Base-by-base conservation (phyloP, 2,888 invertebrate genomes). In the Homarus gammarus region DNA sequence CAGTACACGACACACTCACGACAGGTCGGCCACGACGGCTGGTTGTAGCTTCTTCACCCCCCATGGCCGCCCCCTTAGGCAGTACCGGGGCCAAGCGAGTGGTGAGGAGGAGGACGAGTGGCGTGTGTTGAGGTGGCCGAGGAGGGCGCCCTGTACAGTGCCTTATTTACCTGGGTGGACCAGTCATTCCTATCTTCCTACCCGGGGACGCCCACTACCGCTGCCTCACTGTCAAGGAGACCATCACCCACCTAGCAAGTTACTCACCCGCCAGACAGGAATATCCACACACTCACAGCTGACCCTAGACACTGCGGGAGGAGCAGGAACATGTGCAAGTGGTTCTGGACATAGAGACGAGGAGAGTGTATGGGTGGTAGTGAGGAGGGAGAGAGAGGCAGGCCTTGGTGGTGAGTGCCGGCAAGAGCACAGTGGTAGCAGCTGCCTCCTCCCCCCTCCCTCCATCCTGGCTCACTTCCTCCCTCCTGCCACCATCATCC, bases 101-200 rank as follows among this genome's bases (percentile, higher is more conserved):
- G n/a, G n/a, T n/a, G n/a, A n/a, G n/a, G 56, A 56, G 56, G 18
- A 56, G 56, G 56, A 22, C 18, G 22, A 56, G 56, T 56, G 56
- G 18, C 56, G 56, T 56, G 44, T 44, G 44, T 5, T 44, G 44
- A 44, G 44, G 18, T 56, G 22, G 18, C 22, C 3, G 3, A 56
- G 22, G 56, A 56, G 56, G 56, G 12, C n/a, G n/a, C n/a, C n/a
- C n/a, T 56, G 18, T 56, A 18, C 56, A 56, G 56, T 56, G 56
- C 56, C 56, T 56, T 56, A 56, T 12, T 56, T 56, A 56, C 56
- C 56, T 56, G 56, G 56, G 56, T 56, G 56, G n/a, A n/a, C n/a
- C n/a, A n/a, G n/a, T n/a, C n/a, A n/a, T n/a, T n/a, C n/a, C n/a
- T n/a, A 3, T 22, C 44, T 6, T 22, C 56, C 56, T 0, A 3